Evolutionary conservation across 2,888 invertebrate species (phyloP), one percentile per base, ranked within the genome.

Genomic region (Troides aeacus): DNA sequence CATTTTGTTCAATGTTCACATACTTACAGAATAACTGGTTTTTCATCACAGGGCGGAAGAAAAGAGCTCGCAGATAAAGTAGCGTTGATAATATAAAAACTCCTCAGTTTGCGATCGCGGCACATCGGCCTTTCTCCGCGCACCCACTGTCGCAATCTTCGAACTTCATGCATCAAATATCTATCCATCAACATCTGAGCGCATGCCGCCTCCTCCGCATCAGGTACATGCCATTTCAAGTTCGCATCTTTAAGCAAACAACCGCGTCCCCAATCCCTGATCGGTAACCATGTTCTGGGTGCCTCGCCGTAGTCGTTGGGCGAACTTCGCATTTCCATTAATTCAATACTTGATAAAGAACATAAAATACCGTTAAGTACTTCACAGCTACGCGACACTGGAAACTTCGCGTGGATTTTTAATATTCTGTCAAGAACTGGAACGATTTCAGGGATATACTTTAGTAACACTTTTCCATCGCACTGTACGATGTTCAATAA

Each of bases 231-330:
- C 97, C 97, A 98, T 58, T 94, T 89, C 24, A 97, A 88, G 10
- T 94, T 90, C 23, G 96, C 89, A 39, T 95, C 93, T 68, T 95
- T 90, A 24, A 96, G 84, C 75, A 95, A 90, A 23, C 95, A 94
- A 0, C 96, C 93, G 71, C 93, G 93, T 0, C 97, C 98, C 98
- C 98, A 99, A 75, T 97, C 95, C 30, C 94, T 93, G 30, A 97
- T 93, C 15, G 96, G 95, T 61, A 97, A 90, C 89, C 95, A 95
- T 70, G 96, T 94, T 70, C 94, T 92, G 0, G 96, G 92, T 0
- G 95, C 95, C 57, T 92, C 89, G 24, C 94, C 94, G 77, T 94
- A 95, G 72, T 95, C 93, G 24, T 92, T 87, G 0, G 93, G 85
- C 0, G 93, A 92, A 81, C 95, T 95, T 75, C 93, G 87, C 88